Evolutionary conservation across 1,140 invertebrate species (phyloP), one percentile per base, ranked within the genome.

Genomic region (Bathynomus jamesi): DNA sequence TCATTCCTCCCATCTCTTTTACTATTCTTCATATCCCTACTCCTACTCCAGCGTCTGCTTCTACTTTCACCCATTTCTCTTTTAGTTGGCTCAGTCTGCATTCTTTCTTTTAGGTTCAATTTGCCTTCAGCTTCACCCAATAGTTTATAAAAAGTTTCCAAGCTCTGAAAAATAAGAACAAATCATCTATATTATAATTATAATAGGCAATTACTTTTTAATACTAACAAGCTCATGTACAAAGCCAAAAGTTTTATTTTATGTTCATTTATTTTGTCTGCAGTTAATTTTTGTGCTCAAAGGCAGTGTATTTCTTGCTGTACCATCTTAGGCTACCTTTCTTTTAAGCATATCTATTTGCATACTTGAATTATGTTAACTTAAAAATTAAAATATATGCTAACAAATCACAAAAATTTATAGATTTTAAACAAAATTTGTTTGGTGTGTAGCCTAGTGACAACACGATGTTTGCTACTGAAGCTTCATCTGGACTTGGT

Each of bases 71-170:
- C 76, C 32, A 69, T 71, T 71, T 70, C 70, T 76, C 61, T 76
- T 46, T 68, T n/a, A 28, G 11, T 40, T 65, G 40, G 53, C 69
- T 78, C 67, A 71, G 61, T 79, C 67, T 28, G 72, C 31, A 61
- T 76, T 32, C n/a, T 27, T 40, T 69, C 68, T 66, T 29, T 32
- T 62, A 68, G 17, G 4, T 32, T 70, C 24, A 53, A 72, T 32
- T 68, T 69, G 60, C 63, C 78, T 80, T 86, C 83, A n/a, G 85
- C 84, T 79, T 85, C 80, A 27, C 72, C 78, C 25, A 78, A 66
- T 21, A 78, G 65, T 46, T 78, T 71, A 64, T 79, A 60, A 64
- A 73, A 78, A 67, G 73, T 77, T 27, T 72, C 75, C 31, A 78
- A 67, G 4, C 67, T 70, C 75, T 76, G 75, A 11, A 71, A 71